Evolutionary conservation across 1,140 invertebrate species (phyloP).

Genomic region (Halesus radiatus): DNA sequence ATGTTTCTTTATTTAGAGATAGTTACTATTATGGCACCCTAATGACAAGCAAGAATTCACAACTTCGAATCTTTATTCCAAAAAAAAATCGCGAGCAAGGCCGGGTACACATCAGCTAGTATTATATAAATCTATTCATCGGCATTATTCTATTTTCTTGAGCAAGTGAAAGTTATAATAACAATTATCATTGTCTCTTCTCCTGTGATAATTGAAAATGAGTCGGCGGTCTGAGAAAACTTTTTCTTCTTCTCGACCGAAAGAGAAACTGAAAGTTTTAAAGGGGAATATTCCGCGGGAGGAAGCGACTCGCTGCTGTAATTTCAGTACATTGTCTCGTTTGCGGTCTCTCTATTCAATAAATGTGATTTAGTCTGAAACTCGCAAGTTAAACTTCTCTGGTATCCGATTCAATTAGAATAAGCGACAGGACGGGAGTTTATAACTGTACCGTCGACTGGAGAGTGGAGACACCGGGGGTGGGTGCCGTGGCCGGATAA

Average conservation of each 20-base stretch:
- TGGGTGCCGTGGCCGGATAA: too few species aligned
- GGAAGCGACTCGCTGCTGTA: background rate
- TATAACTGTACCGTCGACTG: slow-evolving; percentile 3
- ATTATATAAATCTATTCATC: too few species aligned
- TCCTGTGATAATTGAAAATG: background rate
- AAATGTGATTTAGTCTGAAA: slow-evolving; percentile 33
- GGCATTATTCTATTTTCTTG: too few species aligned
- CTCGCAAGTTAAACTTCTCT: slow-evolving; percentile 24
- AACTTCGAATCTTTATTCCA: too few species aligned
- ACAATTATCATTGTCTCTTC: background rate
- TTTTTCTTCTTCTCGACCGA: too few species aligned
- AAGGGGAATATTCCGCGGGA: background rate
- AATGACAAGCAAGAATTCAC: too few species aligned
- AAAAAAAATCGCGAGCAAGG: too few species aligned
- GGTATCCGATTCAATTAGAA: slow-evolving; percentile 32
- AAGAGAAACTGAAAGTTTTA: background rate
- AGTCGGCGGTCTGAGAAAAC: background rate
- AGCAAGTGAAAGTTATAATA: background rate
- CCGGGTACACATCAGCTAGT: too few species aligned
- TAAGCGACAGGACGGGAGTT: slow-evolving; percentile 29
- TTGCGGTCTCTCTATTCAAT: slow-evolving; percentile 28
- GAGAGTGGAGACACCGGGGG: too few species aligned
- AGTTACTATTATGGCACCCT: too few species aligned
- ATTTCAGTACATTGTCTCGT: slow-evolving; percentile 11
- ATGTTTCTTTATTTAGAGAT: too few species aligned